A percentile compares a stretch with the other conserved stretches of the same genome.
phyloP scores from a whole-genome alignment of 2,888 invertebrate species.

The Sturmia bella region DNA sequence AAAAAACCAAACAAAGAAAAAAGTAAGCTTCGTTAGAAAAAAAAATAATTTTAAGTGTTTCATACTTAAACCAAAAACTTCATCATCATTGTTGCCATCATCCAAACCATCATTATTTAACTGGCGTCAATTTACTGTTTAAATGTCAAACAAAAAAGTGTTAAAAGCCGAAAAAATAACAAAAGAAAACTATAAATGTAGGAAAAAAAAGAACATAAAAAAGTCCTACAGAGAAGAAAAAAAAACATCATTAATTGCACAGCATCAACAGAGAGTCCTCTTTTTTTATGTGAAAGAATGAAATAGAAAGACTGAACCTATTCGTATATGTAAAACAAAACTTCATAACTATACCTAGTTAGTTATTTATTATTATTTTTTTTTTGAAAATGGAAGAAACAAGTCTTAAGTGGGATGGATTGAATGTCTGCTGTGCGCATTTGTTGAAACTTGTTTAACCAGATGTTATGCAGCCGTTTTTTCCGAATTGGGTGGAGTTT shows the following conservation, averaged over 20 bases:
- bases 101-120: constrained; percentile 75
- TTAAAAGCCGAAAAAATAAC: constrained; percentile 75
- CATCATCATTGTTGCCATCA: constrained; percentile 53
- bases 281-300: constrained; percentile 30
- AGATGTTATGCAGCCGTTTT: constrained; percentile 24
- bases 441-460: constrained; percentile 59
- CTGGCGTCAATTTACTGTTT: constrained; percentile 81
- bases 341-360: neutral
- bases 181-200: constrained; percentile 65
- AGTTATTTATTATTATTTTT: too few species aligned
- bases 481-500: constrained; percentile 44
- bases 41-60: constrained; percentile 11
- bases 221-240: constrained; percentile 42
- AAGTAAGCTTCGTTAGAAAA: too few species aligned
- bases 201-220: constrained; percentile 71
- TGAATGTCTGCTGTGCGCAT: constrained; percentile 49
- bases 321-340: constrained; percentile 4
- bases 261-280: neutral
- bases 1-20: too few species aligned
- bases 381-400: constrained; percentile 49
- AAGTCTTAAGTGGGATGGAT: constrained; percentile 50
- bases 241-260: constrained; percentile 35
- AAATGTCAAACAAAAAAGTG: constrained; percentile 79
- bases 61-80: constrained; percentile 19
- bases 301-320: constrained; percentile 22